These are phyloP conservation scores for Coboldia fuscipes DNA, from an alignment of 1,140 invertebrate genomes.

Conservation along the genomic window DNA sequence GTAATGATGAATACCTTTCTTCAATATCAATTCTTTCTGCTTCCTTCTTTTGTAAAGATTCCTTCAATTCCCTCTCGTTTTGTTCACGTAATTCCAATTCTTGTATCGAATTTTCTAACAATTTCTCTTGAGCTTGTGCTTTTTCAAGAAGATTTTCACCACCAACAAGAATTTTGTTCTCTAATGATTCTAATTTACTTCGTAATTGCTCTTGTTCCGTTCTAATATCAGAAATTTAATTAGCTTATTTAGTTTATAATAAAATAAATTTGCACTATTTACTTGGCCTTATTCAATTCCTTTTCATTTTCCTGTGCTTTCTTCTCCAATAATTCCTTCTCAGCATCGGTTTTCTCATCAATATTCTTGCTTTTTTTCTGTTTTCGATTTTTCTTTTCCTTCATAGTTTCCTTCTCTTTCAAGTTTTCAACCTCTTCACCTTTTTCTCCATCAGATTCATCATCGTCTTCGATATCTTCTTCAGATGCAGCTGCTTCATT, in stretches of 20 bases:
- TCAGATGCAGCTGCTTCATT: constrained; percentile 15
- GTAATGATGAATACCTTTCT: constrained; percentile 82
- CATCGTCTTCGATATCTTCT: constrained; percentile 9
- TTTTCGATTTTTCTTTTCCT: constrained; percentile 20
- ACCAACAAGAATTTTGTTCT: constrained; percentile 91
- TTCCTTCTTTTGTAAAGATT: constrained; percentile 69
- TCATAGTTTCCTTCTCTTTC: constrained; percentile 30
- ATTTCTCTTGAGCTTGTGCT: constrained; percentile 78
- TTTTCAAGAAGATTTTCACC: constrained; percentile 97
- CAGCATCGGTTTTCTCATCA: constrained; percentile 29
- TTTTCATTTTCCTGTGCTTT: constrained; percentile 29
- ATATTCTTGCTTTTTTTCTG: constrained; percentile 20
- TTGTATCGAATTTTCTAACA: constrained; percentile 74
- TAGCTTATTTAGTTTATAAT: not conserved
- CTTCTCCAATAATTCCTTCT: constrained; percentile 37
- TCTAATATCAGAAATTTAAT: constrained; percentile 1
- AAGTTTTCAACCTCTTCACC: constrained; percentile 17
- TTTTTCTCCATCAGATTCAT: constrained; percentile 11
- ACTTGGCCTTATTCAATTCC: constrained; percentile 31
- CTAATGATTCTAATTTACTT: constrained; percentile 72
- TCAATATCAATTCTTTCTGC: constrained; percentile 87
- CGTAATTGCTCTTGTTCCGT: constrained; percentile 47
- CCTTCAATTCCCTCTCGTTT: constrained; percentile 63
- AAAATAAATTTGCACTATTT: constrained; percentile 5
- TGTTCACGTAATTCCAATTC: constrained; percentile 70